Base-by-base conservation (phyloP, 2,113 vertebrate genomes). In the Cyanoliseus patagonus region DNA sequence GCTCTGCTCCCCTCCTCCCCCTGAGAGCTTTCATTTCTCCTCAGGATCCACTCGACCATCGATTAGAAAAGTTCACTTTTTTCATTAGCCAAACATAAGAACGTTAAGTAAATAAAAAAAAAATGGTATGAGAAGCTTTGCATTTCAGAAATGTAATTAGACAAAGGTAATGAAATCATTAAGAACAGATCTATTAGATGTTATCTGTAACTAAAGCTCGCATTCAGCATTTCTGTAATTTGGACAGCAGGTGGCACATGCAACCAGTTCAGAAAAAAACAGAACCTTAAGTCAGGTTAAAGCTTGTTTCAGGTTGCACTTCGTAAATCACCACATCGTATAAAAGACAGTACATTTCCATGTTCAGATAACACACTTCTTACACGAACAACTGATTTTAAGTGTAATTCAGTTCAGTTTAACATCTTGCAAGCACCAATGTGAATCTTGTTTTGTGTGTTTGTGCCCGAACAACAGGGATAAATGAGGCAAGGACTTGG, bases 231-330 rank as follows among this genome's bases (percentile, higher is more conserved):
- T 98, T 98, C 97, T 95, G 70, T 92, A 91, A 70, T 86, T 88
- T 83, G 97, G 95, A 97, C 98, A 98, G 97, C 97, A 98, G 98
- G 91, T 98, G 98, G 98, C 98, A 98, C 39, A 95, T 96, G 95
- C 79, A 97, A 74, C 94, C 96, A 98, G 92, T 46, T 75, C 41
- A 95, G 91, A 42, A 82, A 94, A 92, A 76, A 37, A 3, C 61
- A 88, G 30, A 33, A 61, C 39, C 31, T 78, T 68, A 86, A 86
- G 90, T 95, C 80, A 70, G 81, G 79, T 51, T 64, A 63, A 83
- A 77, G 44, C 27, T 76, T 51, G 46, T 69, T 84, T 25, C 59
- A 59, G 83, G 66, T 31, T 83, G 52, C 25, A 76, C 55, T 68
- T 72, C 10, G 30, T 35, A 19, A 70, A 76, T 37, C 4, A 5